These are phyloP conservation scores for Pelosia muscerda DNA, from an alignment of 2,888 invertebrate species.

Conservation along the genomic window DNA sequence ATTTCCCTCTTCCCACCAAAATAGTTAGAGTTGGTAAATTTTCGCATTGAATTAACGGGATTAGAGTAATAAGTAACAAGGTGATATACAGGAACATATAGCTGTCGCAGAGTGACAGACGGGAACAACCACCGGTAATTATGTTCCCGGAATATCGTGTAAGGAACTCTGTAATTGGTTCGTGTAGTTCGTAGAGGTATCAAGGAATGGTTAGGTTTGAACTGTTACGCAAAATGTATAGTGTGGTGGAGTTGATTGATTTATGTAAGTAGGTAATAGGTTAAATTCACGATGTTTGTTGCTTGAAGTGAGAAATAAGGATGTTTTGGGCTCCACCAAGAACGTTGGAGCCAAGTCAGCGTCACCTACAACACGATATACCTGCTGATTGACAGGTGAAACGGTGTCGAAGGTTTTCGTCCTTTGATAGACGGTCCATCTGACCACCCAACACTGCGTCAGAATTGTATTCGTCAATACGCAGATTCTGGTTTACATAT, in stretches of 20 bases:
- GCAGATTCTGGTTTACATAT: no score
- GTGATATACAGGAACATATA: conserved; percentile 43
- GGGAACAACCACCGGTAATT: conserved; percentile 71
- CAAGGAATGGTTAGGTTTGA: conserved; percentile 18
- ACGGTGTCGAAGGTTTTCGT: no score
- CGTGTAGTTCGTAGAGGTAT: conserved; percentile 30
- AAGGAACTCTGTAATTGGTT: conserved; percentile 56
- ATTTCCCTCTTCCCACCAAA: background rate
- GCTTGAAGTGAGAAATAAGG: no score
- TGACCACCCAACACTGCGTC: no score
- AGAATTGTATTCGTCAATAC: no score
- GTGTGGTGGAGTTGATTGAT: conserved; percentile 3
- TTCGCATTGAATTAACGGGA: conserved; percentile 39
- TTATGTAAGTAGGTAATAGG: background rate
- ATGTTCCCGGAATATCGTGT: conserved; percentile 66
- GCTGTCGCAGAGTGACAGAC: conserved; percentile 63
- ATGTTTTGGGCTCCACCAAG: no score
- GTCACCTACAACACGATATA: no score
- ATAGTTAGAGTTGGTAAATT: conserved; percentile 19
- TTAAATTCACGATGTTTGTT: no score
- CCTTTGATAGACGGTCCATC: no score
- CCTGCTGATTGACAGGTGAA: no score
- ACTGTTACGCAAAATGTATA: conserved; percentile 1
- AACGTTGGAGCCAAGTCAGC: no score
- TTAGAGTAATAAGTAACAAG: conserved; percentile 45